phyloP scores from a whole-genome alignment of 2,113 vertebrate genomes.

The Choloepus hoffmanni region DNA sequence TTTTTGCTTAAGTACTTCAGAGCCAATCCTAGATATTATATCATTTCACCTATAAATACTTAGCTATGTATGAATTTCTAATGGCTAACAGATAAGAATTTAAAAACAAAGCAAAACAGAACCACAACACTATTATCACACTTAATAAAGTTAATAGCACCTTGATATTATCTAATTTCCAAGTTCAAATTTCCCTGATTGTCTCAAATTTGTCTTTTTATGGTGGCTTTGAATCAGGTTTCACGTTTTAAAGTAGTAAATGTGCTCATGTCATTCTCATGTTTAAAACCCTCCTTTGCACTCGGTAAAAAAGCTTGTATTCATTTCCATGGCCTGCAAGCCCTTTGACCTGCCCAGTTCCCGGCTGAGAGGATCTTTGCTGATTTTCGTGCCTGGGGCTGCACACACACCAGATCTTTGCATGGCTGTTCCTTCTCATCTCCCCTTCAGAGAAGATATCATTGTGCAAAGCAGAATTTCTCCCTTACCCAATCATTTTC shows the following conservation, averaged over 20 bases:
- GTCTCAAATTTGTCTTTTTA: neutral
- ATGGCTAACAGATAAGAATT: neutral
- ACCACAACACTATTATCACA: neutral
- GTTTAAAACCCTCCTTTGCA: neutral
- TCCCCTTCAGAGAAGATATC: neutral
- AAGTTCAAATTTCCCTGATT: neutral
- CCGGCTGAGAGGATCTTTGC: too few species aligned
- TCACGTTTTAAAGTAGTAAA: neutral
- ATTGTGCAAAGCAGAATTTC: neutral
- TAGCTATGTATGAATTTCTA: neutral
- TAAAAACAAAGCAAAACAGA: neutral
- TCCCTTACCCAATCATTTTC: neutral
- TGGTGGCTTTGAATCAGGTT: neutral
- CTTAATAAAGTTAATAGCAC: neutral
- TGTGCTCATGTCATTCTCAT: neutral
- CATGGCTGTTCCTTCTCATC: neutral
- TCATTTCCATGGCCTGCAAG: neutral
- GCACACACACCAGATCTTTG: too few species aligned
- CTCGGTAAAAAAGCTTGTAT: neutral
- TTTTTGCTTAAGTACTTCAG: neutral
- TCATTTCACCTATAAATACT: neutral
- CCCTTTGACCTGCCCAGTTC: neutral
- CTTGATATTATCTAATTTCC: neutral
- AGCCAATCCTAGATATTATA: neutral
- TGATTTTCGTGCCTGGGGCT: neutral